Conservation (phyloP, 1,140 invertebrate genomes). For the Bilobella aurantiaca region DNA sequence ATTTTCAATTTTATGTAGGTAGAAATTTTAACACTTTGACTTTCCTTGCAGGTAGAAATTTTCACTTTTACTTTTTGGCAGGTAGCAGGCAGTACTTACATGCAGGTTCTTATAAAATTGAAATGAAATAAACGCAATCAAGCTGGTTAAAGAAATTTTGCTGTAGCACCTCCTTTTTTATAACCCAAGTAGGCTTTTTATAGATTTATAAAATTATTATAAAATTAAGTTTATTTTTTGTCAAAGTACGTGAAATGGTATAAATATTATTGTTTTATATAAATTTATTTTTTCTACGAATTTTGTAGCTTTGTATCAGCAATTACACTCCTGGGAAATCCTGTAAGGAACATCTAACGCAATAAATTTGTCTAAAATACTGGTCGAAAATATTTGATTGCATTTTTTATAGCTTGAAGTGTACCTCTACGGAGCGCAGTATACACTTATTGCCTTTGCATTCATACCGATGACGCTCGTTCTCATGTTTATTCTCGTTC, state of each 20-base stretch:
- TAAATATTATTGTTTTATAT: not conserved
- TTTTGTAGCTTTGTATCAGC: constrained; percentile 46
- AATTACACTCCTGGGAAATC: constrained; percentile 47
- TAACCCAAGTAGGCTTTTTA: too few species aligned
- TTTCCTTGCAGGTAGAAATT: too few species aligned
- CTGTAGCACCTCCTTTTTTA: too few species aligned
- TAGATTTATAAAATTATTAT: too few species aligned
- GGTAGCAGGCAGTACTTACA: too few species aligned
- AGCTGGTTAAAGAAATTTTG: too few species aligned
- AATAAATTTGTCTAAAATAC: not conserved
- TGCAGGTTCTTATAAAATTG: too few species aligned
- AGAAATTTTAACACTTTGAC: too few species aligned
- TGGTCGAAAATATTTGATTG: not conserved
- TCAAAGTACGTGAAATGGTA: not conserved
- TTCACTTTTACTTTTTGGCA: too few species aligned
- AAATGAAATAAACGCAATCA: too few species aligned
- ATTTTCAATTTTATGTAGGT: too few species aligned
- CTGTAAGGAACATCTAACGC: constrained; percentile 45
- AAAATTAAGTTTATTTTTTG: not conserved
- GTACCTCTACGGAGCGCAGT: constrained; percentile 38
- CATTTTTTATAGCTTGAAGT: not conserved
- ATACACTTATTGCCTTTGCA: constrained; percentile 37
- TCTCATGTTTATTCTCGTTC: constrained; percentile 44
- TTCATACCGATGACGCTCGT: constrained; percentile 42
- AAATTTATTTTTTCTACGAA: constrained; percentile 18